A percentile compares a stretch with the other conserved stretches of the same genome.
Evolutionary conservation across 2,888 invertebrate species (phyloP).

Genomic region (Sarcophaga variegata): DNA sequence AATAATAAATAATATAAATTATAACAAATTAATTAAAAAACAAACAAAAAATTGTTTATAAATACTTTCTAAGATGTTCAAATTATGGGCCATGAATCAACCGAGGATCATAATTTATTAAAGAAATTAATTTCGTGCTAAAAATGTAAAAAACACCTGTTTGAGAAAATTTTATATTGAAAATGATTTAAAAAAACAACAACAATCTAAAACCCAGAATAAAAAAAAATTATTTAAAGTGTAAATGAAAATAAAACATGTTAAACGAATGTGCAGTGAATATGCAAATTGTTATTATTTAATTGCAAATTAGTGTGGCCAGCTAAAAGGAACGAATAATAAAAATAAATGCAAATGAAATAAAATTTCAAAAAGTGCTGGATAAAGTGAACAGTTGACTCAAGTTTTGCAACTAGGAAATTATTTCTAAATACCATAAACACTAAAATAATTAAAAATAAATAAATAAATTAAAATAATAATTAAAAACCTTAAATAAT

Average conservation of each 20-base stretch:
- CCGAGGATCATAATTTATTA: not conserved
- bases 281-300: conserved; percentile 15
- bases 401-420: no score
- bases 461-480: not conserved
- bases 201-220: not conserved
- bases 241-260: conserved; percentile 50
- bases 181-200: not conserved
- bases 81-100: not conserved
- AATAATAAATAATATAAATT: no score
- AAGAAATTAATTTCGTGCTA: not conserved
- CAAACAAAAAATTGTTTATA: not conserved
- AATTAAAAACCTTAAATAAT: not conserved
- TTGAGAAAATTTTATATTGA: not conserved
- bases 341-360: not conserved
- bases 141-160: conserved; percentile 18
- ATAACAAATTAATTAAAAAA: no score
- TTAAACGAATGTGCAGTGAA: conserved; percentile 38
- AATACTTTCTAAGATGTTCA: not conserved
- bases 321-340: not conserved
- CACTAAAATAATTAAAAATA: not conserved
- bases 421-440: not conserved
- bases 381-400: no score
- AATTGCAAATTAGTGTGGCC: conserved; percentile 40
- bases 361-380: not conserved
- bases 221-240: conserved; percentile 25